Evolutionary conservation across 2,113 vertebrate species (phyloP), one percentile per base, ranked within the genome.

Genomic region (Forbesichthys papilliferus): DNA sequence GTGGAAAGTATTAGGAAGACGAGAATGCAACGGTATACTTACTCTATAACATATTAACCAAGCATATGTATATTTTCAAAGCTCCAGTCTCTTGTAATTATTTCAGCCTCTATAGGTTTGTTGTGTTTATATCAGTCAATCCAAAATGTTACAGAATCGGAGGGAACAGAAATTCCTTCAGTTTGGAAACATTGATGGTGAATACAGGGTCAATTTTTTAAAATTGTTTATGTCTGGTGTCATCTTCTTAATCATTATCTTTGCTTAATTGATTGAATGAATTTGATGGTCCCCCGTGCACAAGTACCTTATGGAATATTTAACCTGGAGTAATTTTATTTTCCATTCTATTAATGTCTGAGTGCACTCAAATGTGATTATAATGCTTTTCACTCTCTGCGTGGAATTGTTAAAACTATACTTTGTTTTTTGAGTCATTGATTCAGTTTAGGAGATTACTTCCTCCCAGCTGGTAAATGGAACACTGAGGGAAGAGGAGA

Each of bases 401-500:
- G 3, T 42, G 56, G 11, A 64, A 48, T 63, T 33, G 62, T 56
- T 80, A 79, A 78, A 20, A 74, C 63, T 77, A 64, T 53, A 49
- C 65, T 71, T 68, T 74, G 49, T 64, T 71, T 68, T 87, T 79
- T 89, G 84, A 88, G 84, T 83, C 87, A 88, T 88, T 87, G 80
- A 88, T 87, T 87, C 71, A 56, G 74, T 70, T 79, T 60, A 81
- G 71, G 70, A 84, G 80, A 86, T 87, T 86, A 85, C 71, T 73
- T 85, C 67, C 87, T 75, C 84, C 66, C 81, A 75, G 84, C 85
- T 87, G 71, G 83, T 83, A 89, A 89, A 86, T 83, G 73, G 83
- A 61, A 57, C 81, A 78, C 79, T 27, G 55, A n/a, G n/a, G 81
- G 82, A 83, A 86, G 69, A 47, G 48, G n/a, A 73, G 70, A 68